Evolutionary conservation across 2,113 vertebrate species (phyloP).

Genomic region (Lophius piscatorius): DNA sequence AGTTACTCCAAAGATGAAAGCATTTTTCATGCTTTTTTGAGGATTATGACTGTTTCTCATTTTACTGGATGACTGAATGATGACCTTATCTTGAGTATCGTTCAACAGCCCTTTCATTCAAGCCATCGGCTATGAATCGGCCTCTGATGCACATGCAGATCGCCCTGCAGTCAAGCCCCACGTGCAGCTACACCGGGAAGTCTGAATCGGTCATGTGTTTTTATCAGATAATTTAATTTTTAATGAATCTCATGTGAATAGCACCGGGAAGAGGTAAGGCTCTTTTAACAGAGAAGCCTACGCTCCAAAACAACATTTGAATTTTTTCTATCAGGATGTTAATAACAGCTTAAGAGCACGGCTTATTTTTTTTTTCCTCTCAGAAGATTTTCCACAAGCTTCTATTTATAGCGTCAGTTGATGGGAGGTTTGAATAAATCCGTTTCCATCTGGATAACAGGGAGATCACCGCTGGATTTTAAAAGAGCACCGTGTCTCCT

Average conservation of each 20-base stretch:
- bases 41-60: conserved; percentile 25
- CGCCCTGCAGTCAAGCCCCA: conserved; percentile 41
- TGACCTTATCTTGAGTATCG: conserved; percentile 26
- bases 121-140: conserved; percentile 35
- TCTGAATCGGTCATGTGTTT: conserved; percentile 46
- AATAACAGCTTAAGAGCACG: conserved; percentile 79
- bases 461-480: conserved; percentile 75
- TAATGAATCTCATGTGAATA: conserved; percentile 28
- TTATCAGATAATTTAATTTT: conserved; percentile 32
- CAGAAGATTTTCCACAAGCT: conserved; percentile 74
- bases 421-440: conserved; percentile 79
- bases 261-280: conserved; percentile 23
- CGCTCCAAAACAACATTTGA: conserved; percentile 63
- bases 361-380: conserved; percentile 61
- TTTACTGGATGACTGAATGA: conserved; percentile 4
- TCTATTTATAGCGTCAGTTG: conserved; percentile 78
- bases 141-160: conserved; percentile 45
- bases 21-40: too few relatives aligned
- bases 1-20: too few relatives aligned
- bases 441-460: conserved; percentile 80
- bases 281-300: conserved; percentile 41
- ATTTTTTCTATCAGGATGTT: conserved; percentile 77
- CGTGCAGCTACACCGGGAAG: conserved; percentile 26
- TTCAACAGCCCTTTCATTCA: conserved; percentile 24
- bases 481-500: conserved; percentile 72